phyloP scores from a whole-genome alignment of 2,113 vertebrate species.

The Otolemur garnettii region DNA sequence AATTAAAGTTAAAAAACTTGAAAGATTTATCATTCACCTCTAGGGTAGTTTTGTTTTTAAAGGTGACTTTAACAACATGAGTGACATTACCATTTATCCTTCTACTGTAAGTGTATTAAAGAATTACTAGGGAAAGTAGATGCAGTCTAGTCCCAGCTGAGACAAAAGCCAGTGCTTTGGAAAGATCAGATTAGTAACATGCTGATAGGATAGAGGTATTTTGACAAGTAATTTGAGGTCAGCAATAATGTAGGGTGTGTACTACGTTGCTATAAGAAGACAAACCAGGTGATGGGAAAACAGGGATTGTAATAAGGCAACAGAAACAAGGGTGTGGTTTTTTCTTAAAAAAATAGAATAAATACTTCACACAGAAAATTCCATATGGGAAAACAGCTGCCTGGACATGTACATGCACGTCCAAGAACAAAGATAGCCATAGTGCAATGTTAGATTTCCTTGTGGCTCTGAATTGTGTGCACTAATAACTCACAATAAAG shows the following conservation, averaged over 20 bases:
- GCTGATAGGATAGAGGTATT: conserved; percentile 52
- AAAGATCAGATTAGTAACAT: background rate
- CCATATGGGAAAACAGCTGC: conserved; percentile 59
- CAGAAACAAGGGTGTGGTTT: conserved; percentile 79
- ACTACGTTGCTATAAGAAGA: conserved; percentile 35
- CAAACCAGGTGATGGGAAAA: conserved; percentile 62
- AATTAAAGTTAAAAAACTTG: conserved; percentile 24
- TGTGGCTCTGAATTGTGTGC: conserved; percentile 33
- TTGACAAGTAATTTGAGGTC: conserved; percentile 75
- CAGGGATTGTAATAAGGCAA: conserved; percentile 69
- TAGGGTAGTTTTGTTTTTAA: conserved; percentile 26
- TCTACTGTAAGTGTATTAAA: background rate
- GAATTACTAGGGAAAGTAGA: background rate
- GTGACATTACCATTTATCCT: background rate
- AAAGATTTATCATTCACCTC: conserved; percentile 24
- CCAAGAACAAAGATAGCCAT: conserved; percentile 60
- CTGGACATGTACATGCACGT: conserved; percentile 53
- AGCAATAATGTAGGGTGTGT: conserved; percentile 76
- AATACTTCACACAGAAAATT: conserved; percentile 71
- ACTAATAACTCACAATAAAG: conserved; percentile 18
- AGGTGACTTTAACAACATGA: conserved; percentile 50
- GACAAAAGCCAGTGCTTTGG: conserved; percentile 56
- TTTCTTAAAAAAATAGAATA: conserved; percentile 65
- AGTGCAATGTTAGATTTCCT: background rate
- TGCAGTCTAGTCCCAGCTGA: background rate